Conservation (phyloP, 2,888 invertebrate species). For the Chaitophorus viminalis region DNA sequence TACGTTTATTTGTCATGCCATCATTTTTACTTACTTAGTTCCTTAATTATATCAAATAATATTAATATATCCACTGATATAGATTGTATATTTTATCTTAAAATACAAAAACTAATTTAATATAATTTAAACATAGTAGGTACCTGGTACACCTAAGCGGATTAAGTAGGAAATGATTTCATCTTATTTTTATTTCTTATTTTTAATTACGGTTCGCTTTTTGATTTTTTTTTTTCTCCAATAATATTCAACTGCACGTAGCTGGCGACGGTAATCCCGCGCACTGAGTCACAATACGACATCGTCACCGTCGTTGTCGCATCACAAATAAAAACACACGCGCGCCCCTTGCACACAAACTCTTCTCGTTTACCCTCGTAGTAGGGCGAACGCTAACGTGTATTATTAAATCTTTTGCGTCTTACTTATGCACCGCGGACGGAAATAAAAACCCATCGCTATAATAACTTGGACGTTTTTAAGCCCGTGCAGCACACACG, state of each 20-base stretch:
- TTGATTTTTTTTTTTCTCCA: background rate
- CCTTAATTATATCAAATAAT: too few species aligned
- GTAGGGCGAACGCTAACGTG: constrained; percentile 19
- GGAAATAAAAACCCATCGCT: constrained; percentile 47
- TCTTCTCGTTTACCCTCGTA: background rate
- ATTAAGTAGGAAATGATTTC: too few species aligned
- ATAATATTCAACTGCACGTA: constrained; percentile 5
- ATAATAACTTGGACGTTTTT: constrained; percentile 11
- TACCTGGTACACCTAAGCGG: too few species aligned
- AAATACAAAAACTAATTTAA: too few species aligned
- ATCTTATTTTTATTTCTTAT: too few species aligned
- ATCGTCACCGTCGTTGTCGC: background rate
- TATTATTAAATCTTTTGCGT: constrained; percentile 46
- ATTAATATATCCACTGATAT: too few species aligned
- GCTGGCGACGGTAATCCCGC: background rate
- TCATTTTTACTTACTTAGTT: too few species aligned
- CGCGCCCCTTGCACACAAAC: constrained; percentile 2
- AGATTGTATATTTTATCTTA: too few species aligned
- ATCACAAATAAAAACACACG: constrained; percentile 28
- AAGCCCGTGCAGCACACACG: background rate
- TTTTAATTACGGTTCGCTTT: too few species aligned
- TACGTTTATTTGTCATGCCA: too few species aligned
- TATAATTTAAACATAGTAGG: too few species aligned
- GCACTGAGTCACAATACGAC: constrained; percentile 21
- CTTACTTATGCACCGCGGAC: constrained; percentile 34